Evolutionary conservation across 2,888 invertebrate species (phyloP).

Genomic region (Limenitis camilla): DNA sequence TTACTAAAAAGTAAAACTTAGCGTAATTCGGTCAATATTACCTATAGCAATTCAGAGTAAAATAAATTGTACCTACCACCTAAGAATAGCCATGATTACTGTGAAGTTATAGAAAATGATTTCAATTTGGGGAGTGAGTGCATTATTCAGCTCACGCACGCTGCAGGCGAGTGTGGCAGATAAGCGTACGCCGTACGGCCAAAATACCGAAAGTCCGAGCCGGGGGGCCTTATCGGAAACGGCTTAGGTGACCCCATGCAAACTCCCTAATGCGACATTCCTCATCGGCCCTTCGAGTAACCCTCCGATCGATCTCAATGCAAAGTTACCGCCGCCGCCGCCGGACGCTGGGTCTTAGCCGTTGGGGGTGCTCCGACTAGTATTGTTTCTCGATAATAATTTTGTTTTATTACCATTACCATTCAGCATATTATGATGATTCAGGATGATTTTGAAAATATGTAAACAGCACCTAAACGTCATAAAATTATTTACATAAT

Average conservation of each 20-base stretch:
- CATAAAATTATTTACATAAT: too few relatives aligned
- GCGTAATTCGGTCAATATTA: neutral
- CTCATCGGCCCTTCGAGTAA: conserved; percentile 41
- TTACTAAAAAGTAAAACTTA: too few relatives aligned
- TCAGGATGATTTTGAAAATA: too few relatives aligned
- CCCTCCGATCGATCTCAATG: conserved; percentile 68
- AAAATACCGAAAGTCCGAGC: conserved; percentile 45
- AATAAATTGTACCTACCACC: neutral
- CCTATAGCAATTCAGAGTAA: neutral
- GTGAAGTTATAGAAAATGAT: conserved; percentile 47
- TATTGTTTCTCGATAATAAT: conserved; percentile 58
- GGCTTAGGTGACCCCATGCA: conserved; percentile 73
- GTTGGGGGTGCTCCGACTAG: conserved; percentile 40
- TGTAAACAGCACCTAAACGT: too few relatives aligned
- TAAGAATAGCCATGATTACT: conserved; percentile 21
- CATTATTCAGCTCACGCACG: conserved; percentile 67
- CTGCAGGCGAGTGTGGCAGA: conserved; percentile 64
- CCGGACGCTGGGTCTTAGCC: conserved; percentile 27
- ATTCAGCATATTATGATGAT: neutral
- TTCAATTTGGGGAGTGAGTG: conserved; percentile 57
- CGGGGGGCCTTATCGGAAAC: conserved; percentile 73
- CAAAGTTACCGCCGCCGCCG: conserved; percentile 57
- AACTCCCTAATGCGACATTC: conserved; percentile 70
- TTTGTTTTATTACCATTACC: conserved; percentile 52
- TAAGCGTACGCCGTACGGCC: conserved; percentile 52